Conservation (phyloP, 2,888 invertebrate species). For the Cephus pulcher region DNA sequence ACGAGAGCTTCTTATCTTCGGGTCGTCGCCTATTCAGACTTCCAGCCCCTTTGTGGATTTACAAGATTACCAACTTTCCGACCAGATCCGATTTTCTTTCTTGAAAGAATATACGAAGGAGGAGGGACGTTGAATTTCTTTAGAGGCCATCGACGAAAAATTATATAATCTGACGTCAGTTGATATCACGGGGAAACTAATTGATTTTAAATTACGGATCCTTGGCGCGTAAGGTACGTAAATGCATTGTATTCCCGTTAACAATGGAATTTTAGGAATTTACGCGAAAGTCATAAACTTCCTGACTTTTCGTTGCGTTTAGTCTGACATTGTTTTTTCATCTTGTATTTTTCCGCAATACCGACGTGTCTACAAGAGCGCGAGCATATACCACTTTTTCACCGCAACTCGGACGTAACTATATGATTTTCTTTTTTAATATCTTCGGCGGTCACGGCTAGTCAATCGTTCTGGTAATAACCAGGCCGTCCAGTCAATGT, state of each 20-base stretch:
- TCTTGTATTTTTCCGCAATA: neutral
- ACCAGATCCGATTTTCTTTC: slow-evolving; percentile 12
- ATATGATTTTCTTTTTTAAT: neutral
- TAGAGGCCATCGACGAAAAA: neutral
- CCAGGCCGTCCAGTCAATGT: slow-evolving; percentile 7
- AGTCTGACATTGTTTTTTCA: neutral
- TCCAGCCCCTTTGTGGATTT: slow-evolving; percentile 42
- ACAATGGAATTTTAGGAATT: neutral
- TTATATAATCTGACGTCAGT: neutral
- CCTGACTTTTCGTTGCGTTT: neutral
- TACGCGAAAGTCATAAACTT: neutral
- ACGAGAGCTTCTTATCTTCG: slow-evolving; percentile 21
- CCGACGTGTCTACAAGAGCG: too few species aligned
- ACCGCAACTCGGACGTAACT: neutral
- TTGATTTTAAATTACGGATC: neutral
- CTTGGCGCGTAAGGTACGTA: neutral
- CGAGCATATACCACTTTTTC: neutral
- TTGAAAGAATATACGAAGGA: neutral
- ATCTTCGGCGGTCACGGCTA: slow-evolving; percentile 9
- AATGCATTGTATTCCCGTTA: neutral
- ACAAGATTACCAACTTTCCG: slow-evolving; percentile 38
- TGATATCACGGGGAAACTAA: neutral
- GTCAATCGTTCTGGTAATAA: slow-evolving; percentile 8
- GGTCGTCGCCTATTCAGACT: slow-evolving; percentile 36
- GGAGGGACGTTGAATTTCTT: neutral